These are phyloP conservation scores for Ciconia boyciana DNA, from an alignment of 2,113 vertebrate species.

Conservation along the genomic window DNA sequence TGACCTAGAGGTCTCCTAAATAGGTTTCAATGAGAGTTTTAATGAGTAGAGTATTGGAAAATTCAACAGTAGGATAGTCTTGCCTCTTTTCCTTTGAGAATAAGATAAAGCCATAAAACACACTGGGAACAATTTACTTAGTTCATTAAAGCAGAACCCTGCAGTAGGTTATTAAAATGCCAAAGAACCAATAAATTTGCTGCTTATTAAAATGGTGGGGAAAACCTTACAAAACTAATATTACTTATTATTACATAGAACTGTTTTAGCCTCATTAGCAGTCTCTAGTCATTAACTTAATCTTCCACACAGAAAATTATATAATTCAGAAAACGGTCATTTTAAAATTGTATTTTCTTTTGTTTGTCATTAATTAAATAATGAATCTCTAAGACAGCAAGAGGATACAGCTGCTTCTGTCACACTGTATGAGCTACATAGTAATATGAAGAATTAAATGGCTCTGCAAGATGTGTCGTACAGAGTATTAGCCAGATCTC, in stretches of 20 bases:
- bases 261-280: constrained; percentile 47
- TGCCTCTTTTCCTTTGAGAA: constrained; percentile 75
- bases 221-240: constrained; percentile 55
- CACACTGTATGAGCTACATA: background rate
- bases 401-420: constrained; percentile 14
- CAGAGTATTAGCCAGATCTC: background rate
- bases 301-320: constrained; percentile 43
- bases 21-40: constrained; percentile 63
- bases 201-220: constrained; percentile 77
- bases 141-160: constrained; percentile 77
- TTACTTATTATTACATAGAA: constrained; percentile 51
- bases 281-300: constrained; percentile 52
- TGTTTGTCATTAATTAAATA: constrained; percentile 55
- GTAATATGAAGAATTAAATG: background rate
- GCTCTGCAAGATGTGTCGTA: background rate
- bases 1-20: constrained; percentile 79
- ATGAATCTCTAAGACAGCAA: background rate
- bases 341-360: constrained; percentile 38
- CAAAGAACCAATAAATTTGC: constrained; percentile 71
- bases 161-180: constrained; percentile 72
- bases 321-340: background rate
- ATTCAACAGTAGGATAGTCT: constrained; percentile 65
- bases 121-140: constrained; percentile 78
- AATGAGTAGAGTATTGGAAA: constrained; percentile 78
- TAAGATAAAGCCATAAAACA: constrained; percentile 66